Percentiles rank a stretch among this genome's conserved stretches.
Evolutionary conservation across 2,113 vertebrate species (phyloP).

Genomic region (Rissa tridactyla): DNA sequence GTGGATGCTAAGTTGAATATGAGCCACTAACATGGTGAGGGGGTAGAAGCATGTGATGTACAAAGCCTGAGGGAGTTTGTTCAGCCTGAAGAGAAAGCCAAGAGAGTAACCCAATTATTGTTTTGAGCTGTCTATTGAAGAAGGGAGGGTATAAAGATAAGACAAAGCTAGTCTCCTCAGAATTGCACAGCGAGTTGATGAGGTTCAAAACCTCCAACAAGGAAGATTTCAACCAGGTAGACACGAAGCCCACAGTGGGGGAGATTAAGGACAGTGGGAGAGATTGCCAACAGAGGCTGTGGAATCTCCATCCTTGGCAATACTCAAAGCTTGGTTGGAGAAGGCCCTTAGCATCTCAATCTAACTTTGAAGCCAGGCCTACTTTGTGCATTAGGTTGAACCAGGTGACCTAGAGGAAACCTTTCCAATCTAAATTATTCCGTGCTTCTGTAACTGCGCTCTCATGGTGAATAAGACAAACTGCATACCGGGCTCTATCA

Average conservation of each 20-base stretch:
- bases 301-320: background rate
- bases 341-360: background rate
- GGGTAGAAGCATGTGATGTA: background rate
- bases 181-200: background rate
- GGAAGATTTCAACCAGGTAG: background rate
- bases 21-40: background rate
- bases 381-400: background rate
- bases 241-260: background rate
- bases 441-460: background rate
- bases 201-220: background rate
- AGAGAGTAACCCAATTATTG: background rate
- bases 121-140: background rate
- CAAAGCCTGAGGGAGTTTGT: background rate
- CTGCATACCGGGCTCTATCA: background rate
- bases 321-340: background rate
- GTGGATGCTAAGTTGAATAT: background rate
- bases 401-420: background rate
- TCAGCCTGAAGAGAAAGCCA: background rate
- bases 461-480: background rate
- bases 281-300: background rate
- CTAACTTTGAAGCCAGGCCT: background rate
- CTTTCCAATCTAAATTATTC: background rate
- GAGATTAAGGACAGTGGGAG: background rate
- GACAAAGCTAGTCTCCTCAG: background rate
- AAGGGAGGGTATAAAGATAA: background rate